Conservation (phyloP, 2,797 vertebrate species). For the Enteromius thamalakanensis region DNA sequence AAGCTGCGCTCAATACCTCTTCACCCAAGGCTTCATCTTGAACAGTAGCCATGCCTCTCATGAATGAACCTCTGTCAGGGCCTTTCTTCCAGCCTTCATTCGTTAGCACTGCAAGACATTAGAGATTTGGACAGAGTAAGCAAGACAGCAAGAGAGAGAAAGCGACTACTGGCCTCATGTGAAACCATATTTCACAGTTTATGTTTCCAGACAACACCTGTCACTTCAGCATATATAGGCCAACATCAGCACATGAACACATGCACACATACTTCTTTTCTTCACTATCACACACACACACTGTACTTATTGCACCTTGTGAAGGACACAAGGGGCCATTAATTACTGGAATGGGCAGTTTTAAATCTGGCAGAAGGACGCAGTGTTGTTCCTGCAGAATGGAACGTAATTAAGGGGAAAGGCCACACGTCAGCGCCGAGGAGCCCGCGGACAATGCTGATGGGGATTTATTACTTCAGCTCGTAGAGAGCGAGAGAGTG, state of each 20-base stretch:
- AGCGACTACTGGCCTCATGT: conserved; percentile 11
- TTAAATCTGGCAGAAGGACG: conserved; percentile 78
- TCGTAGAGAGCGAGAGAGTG: conserved; percentile 23
- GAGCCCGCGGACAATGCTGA: conserved; percentile 67
- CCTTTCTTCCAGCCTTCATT: conserved; percentile 50
- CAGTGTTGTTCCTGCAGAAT: conserved; percentile 79
- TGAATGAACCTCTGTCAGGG: conserved; percentile 53
- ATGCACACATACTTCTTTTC: conserved; percentile 20
- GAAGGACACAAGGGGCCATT: conserved; percentile 74
- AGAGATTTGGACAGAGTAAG: conserved; percentile 43
- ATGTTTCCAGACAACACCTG: conserved; percentile 21
- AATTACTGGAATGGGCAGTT: conserved; percentile 75
- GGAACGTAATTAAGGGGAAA: conserved; percentile 80
- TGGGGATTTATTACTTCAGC: conserved; percentile 74
- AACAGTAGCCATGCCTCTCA: conserved; percentile 46
- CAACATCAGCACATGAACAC: conserved; percentile 27
- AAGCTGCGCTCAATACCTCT: conserved; percentile 49
- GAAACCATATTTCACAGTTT: conserved; percentile 29
- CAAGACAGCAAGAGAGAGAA: conserved; percentile 1
- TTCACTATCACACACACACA: conserved; percentile 24
- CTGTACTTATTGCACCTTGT: conserved; percentile 47
- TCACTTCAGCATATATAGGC: conserved; percentile 29
- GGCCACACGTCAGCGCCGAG: conserved; percentile 71
- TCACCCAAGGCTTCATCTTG: conserved; percentile 47
- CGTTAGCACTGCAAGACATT: conserved; percentile 45